Evolutionary conservation across 2,797 vertebrate genomes (phyloP), one percentile per base, ranked within the genome.

Genomic region (Brachyrhaphis roseni): DNA sequence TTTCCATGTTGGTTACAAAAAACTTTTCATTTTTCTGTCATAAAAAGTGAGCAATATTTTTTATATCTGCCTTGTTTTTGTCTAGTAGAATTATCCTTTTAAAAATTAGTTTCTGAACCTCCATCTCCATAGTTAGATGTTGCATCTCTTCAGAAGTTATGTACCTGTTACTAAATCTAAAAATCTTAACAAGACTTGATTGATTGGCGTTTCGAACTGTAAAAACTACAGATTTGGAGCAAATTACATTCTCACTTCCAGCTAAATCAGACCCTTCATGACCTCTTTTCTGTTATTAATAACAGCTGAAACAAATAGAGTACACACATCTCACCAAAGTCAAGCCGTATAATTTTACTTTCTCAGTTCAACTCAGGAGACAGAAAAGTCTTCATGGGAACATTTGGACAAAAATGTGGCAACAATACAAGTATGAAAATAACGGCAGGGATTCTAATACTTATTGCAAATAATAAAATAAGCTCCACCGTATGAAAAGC

Each of bases 401-500:
- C 43, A 43, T 70, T 43, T 26, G 41, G 7, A 68, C 34, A 36
- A 28, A 26, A 28, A 46, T 46, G 68, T 16, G 43, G 68, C 26
- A 45, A 45, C 41, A 28, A 71, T 46, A 15, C 11, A 43, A 45
- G 41, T 7, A 28, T 13, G 43, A 18, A 46, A 71, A 16, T 45
- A 28, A 71, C 41, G n/a, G 7, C 2, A 45, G 12, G 41, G 41
- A 7, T 28, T 45, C 41, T 28, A 8, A 71, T 45, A 28, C 26
- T 16, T 71, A 16, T 28, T 28, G 26, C 12, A 46, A 28, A 28
- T n/a, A 43, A n/a, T 15, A 43, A n/a, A 43, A 31, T 71, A 68
- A 68, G 10, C 34, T 15, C 6, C 68, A 28, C 43, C 39, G 41
- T 51, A 62, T 74, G 13, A 75, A 70, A 39, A 81, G 78, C 46